phyloP scores from a whole-genome alignment of 2,888 invertebrate genomes.

The Synergus laeviventris region DNA sequence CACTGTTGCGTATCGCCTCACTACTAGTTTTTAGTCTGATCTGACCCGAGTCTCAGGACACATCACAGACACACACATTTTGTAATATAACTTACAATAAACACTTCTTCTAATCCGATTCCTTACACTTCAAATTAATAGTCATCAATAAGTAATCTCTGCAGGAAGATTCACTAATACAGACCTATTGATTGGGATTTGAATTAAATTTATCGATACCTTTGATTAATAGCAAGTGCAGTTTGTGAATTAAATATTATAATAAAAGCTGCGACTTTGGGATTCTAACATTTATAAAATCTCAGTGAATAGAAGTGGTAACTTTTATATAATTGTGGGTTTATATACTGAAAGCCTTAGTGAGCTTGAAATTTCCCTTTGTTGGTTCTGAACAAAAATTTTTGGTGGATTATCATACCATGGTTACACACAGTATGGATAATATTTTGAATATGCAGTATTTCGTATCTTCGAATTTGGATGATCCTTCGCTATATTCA shows the following conservation, averaged over 20 bases:
- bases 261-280: too few species aligned
- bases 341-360: neutral
- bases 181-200: neutral
- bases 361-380: neutral
- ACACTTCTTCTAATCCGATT: too few species aligned
- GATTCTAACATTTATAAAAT: neutral
- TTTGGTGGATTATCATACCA: conserved; percentile 46
- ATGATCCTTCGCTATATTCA: conserved; percentile 63
- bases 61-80: too few species aligned
- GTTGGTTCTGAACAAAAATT: conserved; percentile 1
- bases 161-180: neutral
- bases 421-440: conserved; percentile 75
- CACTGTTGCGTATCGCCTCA: too few species aligned
- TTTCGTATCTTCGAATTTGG: conserved; percentile 64
- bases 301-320: neutral
- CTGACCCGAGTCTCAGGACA: too few species aligned
- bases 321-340: neutral
- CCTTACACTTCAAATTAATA: too few species aligned
- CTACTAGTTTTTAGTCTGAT: too few species aligned
- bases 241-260: neutral
- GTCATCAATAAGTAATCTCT: neutral
- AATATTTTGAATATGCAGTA: conserved; percentile 74
- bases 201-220: neutral
- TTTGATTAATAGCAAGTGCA: neutral
- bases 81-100: too few species aligned